A percentile compares a stretch with the other conserved stretches of the same genome.
phyloP scores from a whole-genome alignment of 1,140 invertebrate species.

The Apolygus lucorum region DNA sequence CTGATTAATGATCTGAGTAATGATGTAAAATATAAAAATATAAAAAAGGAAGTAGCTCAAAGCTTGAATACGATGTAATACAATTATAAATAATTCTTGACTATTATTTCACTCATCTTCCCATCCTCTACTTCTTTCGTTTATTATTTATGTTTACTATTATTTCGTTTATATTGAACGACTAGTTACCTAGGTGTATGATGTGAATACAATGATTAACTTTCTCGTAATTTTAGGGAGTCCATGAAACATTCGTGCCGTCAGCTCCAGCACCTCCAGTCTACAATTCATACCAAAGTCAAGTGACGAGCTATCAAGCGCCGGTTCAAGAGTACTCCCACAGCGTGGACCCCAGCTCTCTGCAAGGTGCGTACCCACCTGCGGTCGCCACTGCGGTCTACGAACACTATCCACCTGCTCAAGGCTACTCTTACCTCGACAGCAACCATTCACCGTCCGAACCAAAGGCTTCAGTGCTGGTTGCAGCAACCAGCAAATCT shows the following conservation, averaged over 20 bases:
- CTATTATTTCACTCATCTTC: too few species aligned
- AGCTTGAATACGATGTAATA: too few species aligned
- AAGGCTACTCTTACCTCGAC: background rate
- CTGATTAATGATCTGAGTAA: too few species aligned
- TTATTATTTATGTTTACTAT: too few species aligned
- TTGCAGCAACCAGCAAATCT: background rate
- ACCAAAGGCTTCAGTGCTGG: background rate
- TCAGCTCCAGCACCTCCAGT: background rate
- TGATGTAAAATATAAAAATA: too few species aligned
- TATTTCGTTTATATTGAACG: too few species aligned
- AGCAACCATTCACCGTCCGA: background rate
- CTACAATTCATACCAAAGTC: background rate
- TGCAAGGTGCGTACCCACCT: background rate
- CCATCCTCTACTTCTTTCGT: too few species aligned
- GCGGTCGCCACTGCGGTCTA: background rate
- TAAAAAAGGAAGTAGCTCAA: too few species aligned
- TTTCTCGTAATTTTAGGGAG: background rate
- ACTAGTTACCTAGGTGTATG: too few species aligned
- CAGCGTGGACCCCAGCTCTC: background rate
- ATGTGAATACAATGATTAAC: too few species aligned
- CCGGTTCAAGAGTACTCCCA: background rate
- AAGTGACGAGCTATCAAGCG: background rate
- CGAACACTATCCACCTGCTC: conserved; percentile 10
- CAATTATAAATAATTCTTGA: too few species aligned
- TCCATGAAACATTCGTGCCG: background rate